These are phyloP conservation scores for Gila orcuttii DNA, from an alignment of 2,113 vertebrate species.

Conservation along the genomic window DNA sequence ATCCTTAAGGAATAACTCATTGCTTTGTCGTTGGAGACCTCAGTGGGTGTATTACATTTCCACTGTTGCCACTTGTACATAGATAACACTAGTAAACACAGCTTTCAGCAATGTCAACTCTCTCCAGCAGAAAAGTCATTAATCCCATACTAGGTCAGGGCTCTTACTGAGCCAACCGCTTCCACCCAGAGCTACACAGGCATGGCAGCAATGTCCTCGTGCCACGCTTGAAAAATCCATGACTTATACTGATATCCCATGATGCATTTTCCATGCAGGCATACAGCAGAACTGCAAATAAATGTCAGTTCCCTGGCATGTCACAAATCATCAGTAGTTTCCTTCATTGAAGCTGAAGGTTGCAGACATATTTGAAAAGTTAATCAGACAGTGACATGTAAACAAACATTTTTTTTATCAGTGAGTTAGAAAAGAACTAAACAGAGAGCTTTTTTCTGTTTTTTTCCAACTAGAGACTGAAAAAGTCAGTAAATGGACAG, in stretches of 20 bases:
- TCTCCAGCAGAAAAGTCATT: conserved; percentile 48
- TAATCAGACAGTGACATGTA: neutral
- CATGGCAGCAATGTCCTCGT: conserved; percentile 36
- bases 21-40: neutral
- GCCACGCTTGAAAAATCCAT: conserved; percentile 35
- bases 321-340: conserved; percentile 20
- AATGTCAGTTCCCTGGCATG: conserved; percentile 12
- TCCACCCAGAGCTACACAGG: conserved; percentile 21
- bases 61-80: neutral
- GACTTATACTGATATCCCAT: conserved; percentile 27
- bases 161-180: conserved; percentile 18
- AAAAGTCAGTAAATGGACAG: neutral
- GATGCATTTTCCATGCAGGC: conserved; percentile 29
- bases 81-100: conserved; percentile 27
- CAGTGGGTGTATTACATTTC: conserved; percentile 13
- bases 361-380: conserved; percentile 10
- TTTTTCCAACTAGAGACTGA: neutral
- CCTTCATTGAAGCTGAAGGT: neutral
- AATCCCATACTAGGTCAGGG: conserved; percentile 41
- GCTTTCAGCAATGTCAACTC: conserved; percentile 22
- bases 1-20: neutral
- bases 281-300: conserved; percentile 4
- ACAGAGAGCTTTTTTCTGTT: neutral
- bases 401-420: conserved; percentile 1
- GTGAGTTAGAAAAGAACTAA: neutral